Evolutionary conservation across 2,888 invertebrate genomes (phyloP).

Genomic region (Agonopterix alstromeriana): DNA sequence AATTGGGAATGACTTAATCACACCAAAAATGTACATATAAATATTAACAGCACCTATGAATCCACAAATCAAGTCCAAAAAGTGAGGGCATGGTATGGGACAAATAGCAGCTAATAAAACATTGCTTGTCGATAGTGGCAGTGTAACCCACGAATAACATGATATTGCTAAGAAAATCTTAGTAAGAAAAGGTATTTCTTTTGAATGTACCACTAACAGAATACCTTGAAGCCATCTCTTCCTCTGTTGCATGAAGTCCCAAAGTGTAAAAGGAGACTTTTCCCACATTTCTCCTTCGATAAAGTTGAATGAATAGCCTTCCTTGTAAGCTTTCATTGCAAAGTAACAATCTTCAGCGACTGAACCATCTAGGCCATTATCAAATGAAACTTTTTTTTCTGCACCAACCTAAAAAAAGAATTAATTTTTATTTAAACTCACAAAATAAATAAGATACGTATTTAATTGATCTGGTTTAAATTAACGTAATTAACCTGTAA

Average conservation of each 20-base stretch:
- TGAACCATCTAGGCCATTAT: constrained; percentile 97
- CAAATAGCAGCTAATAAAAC: constrained; percentile 88
- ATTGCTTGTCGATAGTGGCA: constrained; percentile 95
- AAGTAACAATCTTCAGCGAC: constrained; percentile 99
- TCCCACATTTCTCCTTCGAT: constrained; percentile 99
- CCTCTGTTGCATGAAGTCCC: constrained; percentile 96
- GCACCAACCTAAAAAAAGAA: constrained; percentile 83
- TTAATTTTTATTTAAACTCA: background rate
- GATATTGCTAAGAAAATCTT: constrained; percentile 91
- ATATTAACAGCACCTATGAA: constrained; percentile 96
- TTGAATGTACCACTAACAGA: constrained; percentile 90
- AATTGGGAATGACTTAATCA: constrained; percentile 95
- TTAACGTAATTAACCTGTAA: no score
- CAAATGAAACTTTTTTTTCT: constrained; percentile 94
- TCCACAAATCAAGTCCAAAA: constrained; percentile 91
- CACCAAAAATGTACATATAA: constrained; percentile 98
- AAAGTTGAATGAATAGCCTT: constrained; percentile 95
- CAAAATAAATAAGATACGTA: no score
- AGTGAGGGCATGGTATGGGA: constrained; percentile 90
- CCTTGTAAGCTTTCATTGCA: constrained; percentile 94
- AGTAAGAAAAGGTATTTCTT: constrained; percentile 85
- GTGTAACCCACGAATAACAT: constrained; percentile 96
- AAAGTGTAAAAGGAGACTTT: constrained; percentile 95
- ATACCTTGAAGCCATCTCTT: constrained; percentile 98
- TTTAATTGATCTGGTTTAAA: no score